A percentile compares a stretch with the other conserved stretches of the same genome.
Conservation (phyloP, 2,888 invertebrate genomes). For the Agrenia bidenticulata region DNA sequence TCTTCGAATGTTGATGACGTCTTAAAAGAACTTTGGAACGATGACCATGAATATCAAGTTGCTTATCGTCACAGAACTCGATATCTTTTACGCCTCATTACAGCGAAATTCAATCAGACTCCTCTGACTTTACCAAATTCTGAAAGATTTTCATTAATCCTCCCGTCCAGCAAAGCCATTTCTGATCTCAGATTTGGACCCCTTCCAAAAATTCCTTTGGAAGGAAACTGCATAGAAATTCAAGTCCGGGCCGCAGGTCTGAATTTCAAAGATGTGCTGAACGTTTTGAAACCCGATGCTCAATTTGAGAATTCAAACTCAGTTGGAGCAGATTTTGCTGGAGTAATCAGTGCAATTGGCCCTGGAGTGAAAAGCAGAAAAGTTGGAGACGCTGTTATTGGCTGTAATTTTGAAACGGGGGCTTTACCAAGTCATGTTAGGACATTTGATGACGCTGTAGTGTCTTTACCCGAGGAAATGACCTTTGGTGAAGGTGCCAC, state of each 20-base stretch:
- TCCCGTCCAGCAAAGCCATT: neutral
- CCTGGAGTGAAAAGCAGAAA: neutral
- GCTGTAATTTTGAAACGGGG: too few species aligned
- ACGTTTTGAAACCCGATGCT: neutral
- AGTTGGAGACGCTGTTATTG: constrained; percentile 9
- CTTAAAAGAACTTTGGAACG: constrained; percentile 33
- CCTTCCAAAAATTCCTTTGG: neutral
- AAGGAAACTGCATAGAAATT: neutral
- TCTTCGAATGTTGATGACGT: constrained; percentile 20
- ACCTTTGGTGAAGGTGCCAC: constrained; percentile 20
- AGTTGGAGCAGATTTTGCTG: constrained; percentile 9
- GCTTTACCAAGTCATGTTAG: neutral
- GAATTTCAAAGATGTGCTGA: constrained; percentile 10
- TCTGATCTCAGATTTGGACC: neutral
- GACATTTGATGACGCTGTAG: neutral
- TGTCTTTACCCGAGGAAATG: constrained; percentile 19
- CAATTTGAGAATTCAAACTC: neutral
- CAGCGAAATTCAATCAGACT: constrained; percentile 7
- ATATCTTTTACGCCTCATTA: constrained; percentile 22
- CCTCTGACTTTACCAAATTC: constrained; percentile 4
- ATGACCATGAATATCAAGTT: constrained; percentile 32
- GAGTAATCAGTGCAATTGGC: constrained; percentile 12
- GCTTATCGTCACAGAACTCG: constrained; percentile 24
- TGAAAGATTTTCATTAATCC: constrained; percentile 7
- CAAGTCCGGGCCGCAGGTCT: neutral